Evolutionary conservation across 2,113 vertebrate genomes (phyloP).

Genomic region (Gobius niger): DNA sequence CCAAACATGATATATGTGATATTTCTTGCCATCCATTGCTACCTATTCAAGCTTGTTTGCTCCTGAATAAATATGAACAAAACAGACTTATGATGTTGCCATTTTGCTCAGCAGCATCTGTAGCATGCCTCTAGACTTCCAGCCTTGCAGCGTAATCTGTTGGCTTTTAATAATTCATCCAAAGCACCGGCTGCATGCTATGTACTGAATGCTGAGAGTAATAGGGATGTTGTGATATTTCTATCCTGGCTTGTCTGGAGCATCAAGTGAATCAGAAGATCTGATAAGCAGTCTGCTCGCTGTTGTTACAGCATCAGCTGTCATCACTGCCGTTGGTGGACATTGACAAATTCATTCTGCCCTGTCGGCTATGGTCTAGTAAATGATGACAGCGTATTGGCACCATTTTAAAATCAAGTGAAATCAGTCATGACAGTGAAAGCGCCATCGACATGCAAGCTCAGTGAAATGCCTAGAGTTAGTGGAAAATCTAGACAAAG

Average conservation of each 20-base stretch:
- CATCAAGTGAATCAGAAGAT: conserved; percentile 61
- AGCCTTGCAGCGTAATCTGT: conserved; percentile 73
- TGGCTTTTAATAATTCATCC: conserved; percentile 75
- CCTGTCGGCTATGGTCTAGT: conserved; percentile 20
- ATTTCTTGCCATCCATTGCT: conserved; percentile 6
- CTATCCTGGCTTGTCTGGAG: conserved; percentile 70
- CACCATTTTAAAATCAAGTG: conserved; percentile 14
- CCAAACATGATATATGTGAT: conserved; percentile 3
- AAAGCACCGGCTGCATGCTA: conserved; percentile 61
- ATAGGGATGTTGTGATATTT: conserved; percentile 73
- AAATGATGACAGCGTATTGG: conserved; percentile 20
- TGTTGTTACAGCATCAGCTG: conserved; percentile 48
- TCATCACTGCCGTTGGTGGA: conserved; percentile 45
- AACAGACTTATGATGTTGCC: conserved; percentile 53
- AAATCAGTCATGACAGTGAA: conserved; percentile 11
- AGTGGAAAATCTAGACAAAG: neutral
- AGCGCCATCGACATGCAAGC: conserved; percentile 3
- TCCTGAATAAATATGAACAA: conserved; percentile 24
- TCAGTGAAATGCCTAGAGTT: neutral
- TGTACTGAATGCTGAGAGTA: conserved; percentile 64
- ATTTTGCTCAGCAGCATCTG: conserved; percentile 67
- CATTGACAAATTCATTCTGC: conserved; percentile 48
- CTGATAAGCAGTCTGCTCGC: conserved; percentile 64
- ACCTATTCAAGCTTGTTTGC: conserved; percentile 16
- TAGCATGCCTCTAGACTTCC: conserved; percentile 61